Evolutionary conservation across 2,888 invertebrate species (phyloP).

Genomic region (Sepiola atlantica): DNA sequence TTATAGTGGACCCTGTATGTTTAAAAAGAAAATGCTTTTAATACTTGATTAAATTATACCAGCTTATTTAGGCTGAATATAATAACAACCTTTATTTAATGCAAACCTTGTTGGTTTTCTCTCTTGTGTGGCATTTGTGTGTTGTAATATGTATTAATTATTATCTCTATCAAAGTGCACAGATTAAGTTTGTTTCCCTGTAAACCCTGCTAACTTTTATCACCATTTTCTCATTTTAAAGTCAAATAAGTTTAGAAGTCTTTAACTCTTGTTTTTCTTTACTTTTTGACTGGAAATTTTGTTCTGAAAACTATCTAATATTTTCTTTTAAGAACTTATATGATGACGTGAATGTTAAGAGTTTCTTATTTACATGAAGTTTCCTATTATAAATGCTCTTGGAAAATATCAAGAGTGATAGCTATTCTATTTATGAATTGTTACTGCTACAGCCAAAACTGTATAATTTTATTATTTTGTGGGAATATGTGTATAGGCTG

Average conservation of each 20-base stretch:
- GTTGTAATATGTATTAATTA: background rate
- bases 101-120: background rate
- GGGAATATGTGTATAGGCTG: background rate
- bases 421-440: background rate
- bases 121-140: background rate
- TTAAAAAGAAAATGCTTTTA: background rate
- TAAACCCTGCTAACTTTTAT: conserved; percentile 19
- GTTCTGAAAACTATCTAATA: background rate
- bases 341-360: background rate
- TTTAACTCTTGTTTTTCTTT: background rate
- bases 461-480: background rate
- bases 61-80: background rate
- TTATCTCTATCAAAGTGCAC: background rate
- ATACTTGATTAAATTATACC: background rate
- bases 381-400: background rate
- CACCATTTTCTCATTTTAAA: background rate
- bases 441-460: background rate
- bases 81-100: background rate
- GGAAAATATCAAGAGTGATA: background rate
- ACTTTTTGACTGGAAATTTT: background rate
- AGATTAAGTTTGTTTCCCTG: background rate
- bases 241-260: background rate
- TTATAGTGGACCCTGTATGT: no score
- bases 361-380: background rate
- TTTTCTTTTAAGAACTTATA: background rate